phyloP scores from a whole-genome alignment of 1,140 invertebrate species.

The Sogatella furcifera region DNA sequence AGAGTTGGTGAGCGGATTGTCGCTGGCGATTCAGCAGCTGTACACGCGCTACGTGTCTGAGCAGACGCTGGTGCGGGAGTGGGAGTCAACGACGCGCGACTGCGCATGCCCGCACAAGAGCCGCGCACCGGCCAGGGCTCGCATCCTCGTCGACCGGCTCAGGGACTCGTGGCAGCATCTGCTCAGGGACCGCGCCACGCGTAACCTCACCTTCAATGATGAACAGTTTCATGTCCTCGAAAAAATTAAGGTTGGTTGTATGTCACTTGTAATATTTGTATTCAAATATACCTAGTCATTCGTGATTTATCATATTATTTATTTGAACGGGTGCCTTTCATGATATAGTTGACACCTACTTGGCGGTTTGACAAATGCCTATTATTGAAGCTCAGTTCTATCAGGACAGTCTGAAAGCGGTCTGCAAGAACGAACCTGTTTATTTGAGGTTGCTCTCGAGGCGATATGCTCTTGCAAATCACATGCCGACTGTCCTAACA shows the following conservation, averaged over 20 bases:
- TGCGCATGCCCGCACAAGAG: constrained; percentile 53
- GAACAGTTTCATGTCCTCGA: constrained; percentile 89
- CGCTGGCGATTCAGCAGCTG: constrained; percentile 42
- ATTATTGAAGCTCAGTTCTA: too few species aligned
- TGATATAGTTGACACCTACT: too few species aligned
- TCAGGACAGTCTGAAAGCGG: too few species aligned
- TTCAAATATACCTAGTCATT: too few species aligned
- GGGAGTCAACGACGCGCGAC: constrained; percentile 53
- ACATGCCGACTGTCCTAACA: too few species aligned
- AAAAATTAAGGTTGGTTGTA: constrained; percentile 46
- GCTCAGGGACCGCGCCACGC: constrained; percentile 71
- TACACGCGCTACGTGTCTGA: constrained; percentile 43
- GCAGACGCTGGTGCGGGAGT: constrained; percentile 51
- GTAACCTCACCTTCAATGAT: constrained; percentile 78
- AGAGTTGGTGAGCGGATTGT: constrained; percentile 34
- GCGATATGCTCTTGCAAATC: too few species aligned
- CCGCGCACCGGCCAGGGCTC: constrained; percentile 54
- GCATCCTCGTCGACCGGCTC: constrained; percentile 64
- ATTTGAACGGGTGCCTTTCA: too few species aligned
- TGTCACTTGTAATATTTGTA: too few species aligned
- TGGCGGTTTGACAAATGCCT: too few species aligned
- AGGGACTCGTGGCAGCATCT: constrained; percentile 88
- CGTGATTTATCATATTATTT: too few species aligned
- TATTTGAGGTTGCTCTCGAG: too few species aligned
- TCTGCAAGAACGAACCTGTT: too few species aligned